These are phyloP conservation scores for Parnassius apollo DNA, from an alignment of 2,888 invertebrate species.

Conservation along the genomic window DNA sequence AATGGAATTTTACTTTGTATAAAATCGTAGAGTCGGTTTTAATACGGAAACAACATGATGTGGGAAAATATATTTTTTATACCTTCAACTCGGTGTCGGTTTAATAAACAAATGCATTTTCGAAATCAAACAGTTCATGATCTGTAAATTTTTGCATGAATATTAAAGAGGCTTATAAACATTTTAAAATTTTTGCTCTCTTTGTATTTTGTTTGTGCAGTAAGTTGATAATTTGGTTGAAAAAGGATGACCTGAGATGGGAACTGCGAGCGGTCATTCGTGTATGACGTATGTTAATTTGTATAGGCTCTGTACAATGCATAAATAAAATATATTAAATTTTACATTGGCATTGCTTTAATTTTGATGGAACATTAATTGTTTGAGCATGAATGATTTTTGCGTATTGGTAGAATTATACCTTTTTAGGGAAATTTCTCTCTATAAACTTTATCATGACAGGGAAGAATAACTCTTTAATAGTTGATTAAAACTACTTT, in stretches of 20 bases:
- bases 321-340: slow-evolving; percentile 41
- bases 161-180: slow-evolving; percentile 15
- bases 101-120: slow-evolving; percentile 3
- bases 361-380: slow-evolving; percentile 20
- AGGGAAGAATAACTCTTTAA: too few relatives aligned
- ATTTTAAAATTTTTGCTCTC: slow-evolving; percentile 13
- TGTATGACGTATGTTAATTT: slow-evolving; percentile 66
- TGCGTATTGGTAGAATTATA: not conserved
- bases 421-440: too few relatives aligned
- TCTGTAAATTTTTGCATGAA: slow-evolving; percentile 20
- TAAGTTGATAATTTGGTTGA: slow-evolving; percentile 54
- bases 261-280: slow-evolving; percentile 56
- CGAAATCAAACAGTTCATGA: slow-evolving; percentile 6
- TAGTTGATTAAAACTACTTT: too few relatives aligned
- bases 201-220: slow-evolving; percentile 43
- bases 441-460: too few relatives aligned
- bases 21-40: slow-evolving; percentile 41
- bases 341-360: slow-evolving; percentile 43
- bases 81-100: not conserved
- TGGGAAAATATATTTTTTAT: slow-evolving; percentile 32
- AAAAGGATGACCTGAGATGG: slow-evolving; percentile 48
- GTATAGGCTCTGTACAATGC: slow-evolving; percentile 60
- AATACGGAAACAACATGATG: slow-evolving; percentile 37
- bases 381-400: slow-evolving; percentile 11
- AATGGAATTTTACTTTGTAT: slow-evolving; percentile 47